Percentiles rank a stretch among this genome's conserved stretches.
Evolutionary conservation across 2,888 invertebrate species (phyloP).

Genomic region (Caenorhabditis japonica): DNA sequence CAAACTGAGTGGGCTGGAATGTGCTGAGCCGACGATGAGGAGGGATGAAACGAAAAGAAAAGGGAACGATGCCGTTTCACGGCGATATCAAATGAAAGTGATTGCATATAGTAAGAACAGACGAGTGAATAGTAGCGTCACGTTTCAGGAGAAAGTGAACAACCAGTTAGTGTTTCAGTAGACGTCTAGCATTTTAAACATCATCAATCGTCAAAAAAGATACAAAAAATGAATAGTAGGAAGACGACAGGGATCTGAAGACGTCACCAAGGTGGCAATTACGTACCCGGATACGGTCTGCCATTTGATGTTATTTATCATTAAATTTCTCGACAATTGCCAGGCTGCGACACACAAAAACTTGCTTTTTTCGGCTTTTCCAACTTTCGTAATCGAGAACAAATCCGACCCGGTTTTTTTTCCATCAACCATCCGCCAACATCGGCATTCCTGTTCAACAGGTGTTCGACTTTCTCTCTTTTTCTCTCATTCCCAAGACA

Average conservation of each 20-base stretch:
- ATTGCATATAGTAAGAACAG: slow-evolving; percentile 1
- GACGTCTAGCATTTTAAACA: slow-evolving; percentile 11
- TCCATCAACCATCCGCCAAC: too few relatives aligned
- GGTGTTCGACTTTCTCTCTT: too few relatives aligned
- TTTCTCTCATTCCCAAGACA: too few relatives aligned
- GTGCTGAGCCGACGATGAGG: neutral
- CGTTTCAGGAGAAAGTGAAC: slow-evolving; percentile 7
- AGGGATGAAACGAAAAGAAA: slow-evolving; percentile 1
- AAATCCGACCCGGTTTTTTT: slow-evolving; percentile 9
- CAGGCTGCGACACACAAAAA: slow-evolving; percentile 3
- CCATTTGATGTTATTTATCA: too few relatives aligned
- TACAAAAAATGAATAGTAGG: too few relatives aligned
- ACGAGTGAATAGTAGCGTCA: slow-evolving; percentile 10
- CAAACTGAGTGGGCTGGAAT: slow-evolving; percentile 13
- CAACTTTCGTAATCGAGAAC: slow-evolving; percentile 10
- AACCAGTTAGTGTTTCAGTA: neutral
- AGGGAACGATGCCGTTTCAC: slow-evolving; percentile 11
- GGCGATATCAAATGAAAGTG: slow-evolving; percentile 1
- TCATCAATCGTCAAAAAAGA: too few relatives aligned
- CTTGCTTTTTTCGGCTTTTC: slow-evolving; percentile 4
- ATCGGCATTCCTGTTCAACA: slow-evolving; percentile 21
- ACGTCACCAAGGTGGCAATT: too few relatives aligned
- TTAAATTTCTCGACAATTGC: too few relatives aligned
- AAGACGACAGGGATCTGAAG: too few relatives aligned
- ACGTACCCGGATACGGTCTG: too few relatives aligned